phyloP scores from a whole-genome alignment of 2,113 vertebrate genomes.

The Gambusia holbrooki region DNA sequence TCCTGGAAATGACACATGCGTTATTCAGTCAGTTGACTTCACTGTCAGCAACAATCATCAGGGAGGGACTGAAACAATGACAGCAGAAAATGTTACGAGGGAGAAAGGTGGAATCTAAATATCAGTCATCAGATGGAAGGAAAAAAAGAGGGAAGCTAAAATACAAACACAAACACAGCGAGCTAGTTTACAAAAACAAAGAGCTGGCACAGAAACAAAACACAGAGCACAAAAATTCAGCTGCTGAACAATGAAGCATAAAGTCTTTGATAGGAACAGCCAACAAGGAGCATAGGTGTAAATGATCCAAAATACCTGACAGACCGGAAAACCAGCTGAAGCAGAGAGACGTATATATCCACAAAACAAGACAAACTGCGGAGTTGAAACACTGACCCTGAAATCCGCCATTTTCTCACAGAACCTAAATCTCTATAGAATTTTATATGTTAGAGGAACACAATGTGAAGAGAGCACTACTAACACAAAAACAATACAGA shows the following conservation, averaged over 20 bases:
- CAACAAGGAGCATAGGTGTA: background rate
- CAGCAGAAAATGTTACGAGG: slow-evolving; percentile 1
- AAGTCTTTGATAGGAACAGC: background rate
- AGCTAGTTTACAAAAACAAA: background rate
- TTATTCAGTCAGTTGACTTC: background rate
- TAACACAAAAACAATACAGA: too few relatives aligned
- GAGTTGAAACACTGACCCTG: too few relatives aligned
- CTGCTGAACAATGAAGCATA: background rate
- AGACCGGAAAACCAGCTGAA: background rate
- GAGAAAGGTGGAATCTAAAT: background rate
- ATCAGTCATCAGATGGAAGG: background rate
- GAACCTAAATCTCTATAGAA: too few relatives aligned
- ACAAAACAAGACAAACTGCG: background rate
- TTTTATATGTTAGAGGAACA: too few relatives aligned
- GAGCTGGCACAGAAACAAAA: background rate
- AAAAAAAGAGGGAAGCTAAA: background rate
- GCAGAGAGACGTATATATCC: background rate
- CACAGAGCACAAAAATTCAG: background rate
- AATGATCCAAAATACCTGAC: background rate
- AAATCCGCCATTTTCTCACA: too few relatives aligned
- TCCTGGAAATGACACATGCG: slow-evolving; percentile 10
- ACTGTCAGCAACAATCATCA: background rate
- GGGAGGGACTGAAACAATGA: background rate
- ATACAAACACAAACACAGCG: background rate
- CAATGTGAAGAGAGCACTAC: too few relatives aligned